Evolutionary conservation across 1,140 invertebrate genomes (phyloP), one percentile per base, ranked within the genome.

Genomic region (Drosophila parabipectinata): DNA sequence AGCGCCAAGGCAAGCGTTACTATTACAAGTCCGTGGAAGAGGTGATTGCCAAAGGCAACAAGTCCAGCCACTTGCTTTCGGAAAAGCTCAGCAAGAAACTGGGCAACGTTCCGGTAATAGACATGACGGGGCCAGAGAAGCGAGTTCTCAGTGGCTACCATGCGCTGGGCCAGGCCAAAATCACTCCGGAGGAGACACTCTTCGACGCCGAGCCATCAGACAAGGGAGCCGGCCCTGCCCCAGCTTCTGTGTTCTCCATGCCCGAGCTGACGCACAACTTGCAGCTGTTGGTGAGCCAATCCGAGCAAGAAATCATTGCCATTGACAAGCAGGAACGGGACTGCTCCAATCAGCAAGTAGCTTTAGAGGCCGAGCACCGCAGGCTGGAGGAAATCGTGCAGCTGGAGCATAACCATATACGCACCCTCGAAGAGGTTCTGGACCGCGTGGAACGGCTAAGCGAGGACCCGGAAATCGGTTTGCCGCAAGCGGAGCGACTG

Each of bases 101-200:
- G 47, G 94, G 95, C 47, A 97, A 96, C 91, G 97, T 98, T n/a
- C 98, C 99, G 90, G 98, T 99, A 5, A 99, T 99, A 68, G 99
- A 99, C 91, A 98, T 99, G 97, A 99, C 98, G 37, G 98, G 98
- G 3, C 97, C 97, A 0, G 97, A 99, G 92, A 96, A 97, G 85
- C 94, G 97, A 78, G 96, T 99, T 32, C 93, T 99, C 0, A 98
- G 97, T 91, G 98, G 98, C 10, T 99, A 99, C 92, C 98, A 99
- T 93, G 98, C 98, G 0, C 95, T 93, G 92, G 91, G 93, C 94
- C 91, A 94, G 94, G 91, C 94, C 94, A 92, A 94, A 93, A 75
- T 94, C 79, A 76, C 93, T 14, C 92, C 91, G 64, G 91, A 92
- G 6, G 94, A 94, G 67, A 93, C 94, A 63, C 92, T 94, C 18